Percentiles rank a stretch among this genome's conserved stretches.
phyloP scores from a whole-genome alignment of 2,888 invertebrate species.

The Aethes cnicana region DNA sequence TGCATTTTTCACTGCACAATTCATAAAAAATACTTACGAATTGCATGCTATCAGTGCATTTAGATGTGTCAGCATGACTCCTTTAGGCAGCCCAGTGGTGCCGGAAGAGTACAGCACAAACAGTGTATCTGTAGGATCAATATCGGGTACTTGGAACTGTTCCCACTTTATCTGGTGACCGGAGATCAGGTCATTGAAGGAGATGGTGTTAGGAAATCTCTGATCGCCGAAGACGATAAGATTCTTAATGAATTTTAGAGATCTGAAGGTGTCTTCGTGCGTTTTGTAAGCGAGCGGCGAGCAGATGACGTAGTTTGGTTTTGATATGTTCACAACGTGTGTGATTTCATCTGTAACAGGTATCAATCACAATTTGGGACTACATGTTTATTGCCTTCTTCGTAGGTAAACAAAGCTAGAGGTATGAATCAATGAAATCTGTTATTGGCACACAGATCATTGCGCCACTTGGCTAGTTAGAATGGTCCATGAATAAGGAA shows the following conservation, averaged over 20 bases:
- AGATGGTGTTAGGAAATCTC: constrained; percentile 37
- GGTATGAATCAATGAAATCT: too few relatives aligned
- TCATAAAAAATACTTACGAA: constrained; percentile 55
- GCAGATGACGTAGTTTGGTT: constrained; percentile 57
- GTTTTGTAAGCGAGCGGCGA: constrained; percentile 52
- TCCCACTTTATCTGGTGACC: constrained; percentile 46
- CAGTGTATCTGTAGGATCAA: constrained; percentile 52
- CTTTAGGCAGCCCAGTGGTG: constrained; percentile 68
- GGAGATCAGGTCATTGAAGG: constrained; percentile 49
- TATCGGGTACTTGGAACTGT: constrained; percentile 50
- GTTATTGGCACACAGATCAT: too few relatives aligned
- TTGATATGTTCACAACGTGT: constrained; percentile 56
- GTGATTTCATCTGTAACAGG: constrained; percentile 60
- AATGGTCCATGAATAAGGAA: too few relatives aligned
- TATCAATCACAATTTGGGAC: too few relatives aligned
- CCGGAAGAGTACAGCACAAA: constrained; percentile 68
- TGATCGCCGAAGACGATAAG: constrained; percentile 56
- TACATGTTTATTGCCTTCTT: too few relatives aligned
- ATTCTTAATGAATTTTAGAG: constrained; percentile 44
- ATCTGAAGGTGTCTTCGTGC: constrained; percentile 45
- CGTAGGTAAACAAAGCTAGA: too few relatives aligned
- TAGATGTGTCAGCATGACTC: constrained; percentile 62
- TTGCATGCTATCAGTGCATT: constrained; percentile 47
- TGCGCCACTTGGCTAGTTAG: too few relatives aligned
- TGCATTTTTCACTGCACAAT: too few relatives aligned